A percentile compares a stretch with the other conserved stretches of the same genome.
phyloP scores from a whole-genome alignment of 2,888 invertebrate genomes.

The Habrosyne pyritoides region DNA sequence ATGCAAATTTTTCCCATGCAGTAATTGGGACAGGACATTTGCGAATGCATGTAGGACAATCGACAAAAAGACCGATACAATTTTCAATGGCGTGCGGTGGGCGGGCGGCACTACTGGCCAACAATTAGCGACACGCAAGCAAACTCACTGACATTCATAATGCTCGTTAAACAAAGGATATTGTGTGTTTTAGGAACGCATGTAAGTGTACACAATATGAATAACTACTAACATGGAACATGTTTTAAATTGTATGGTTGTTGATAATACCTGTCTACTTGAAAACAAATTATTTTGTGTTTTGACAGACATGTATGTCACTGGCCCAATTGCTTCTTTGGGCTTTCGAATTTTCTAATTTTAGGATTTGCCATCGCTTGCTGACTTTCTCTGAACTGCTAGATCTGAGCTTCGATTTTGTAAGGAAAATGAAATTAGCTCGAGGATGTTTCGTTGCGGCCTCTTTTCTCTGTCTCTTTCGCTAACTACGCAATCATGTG shows the following conservation, averaged over 20 bases:
- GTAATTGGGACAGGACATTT: constrained; percentile 20
- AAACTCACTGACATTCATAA: constrained; percentile 32
- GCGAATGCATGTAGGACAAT: constrained; percentile 10
- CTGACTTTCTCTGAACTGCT: no score
- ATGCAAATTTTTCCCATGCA: constrained; percentile 9
- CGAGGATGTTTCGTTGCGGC: no score
- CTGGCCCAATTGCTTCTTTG: not conserved
- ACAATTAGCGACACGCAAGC: constrained; percentile 52
- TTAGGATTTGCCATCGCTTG: no score
- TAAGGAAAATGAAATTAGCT: no score
- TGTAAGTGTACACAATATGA: not conserved
- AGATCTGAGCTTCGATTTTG: no score
- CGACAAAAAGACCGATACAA: constrained; percentile 37
- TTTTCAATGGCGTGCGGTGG: constrained; percentile 30
- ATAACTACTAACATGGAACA: not conserved
- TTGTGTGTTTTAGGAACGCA: constrained; percentile 17
- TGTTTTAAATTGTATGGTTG: not conserved
- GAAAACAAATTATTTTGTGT: not conserved
- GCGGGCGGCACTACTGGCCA: constrained; percentile 24
- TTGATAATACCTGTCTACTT: not conserved
- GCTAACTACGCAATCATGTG: no score
- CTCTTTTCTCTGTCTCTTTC: no score
- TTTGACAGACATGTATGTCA: not conserved
- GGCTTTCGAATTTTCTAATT: no score
- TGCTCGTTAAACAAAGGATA: constrained; percentile 26